Conservation (phyloP, 2,113 vertebrate species). For the Pitta sordida region DNA sequence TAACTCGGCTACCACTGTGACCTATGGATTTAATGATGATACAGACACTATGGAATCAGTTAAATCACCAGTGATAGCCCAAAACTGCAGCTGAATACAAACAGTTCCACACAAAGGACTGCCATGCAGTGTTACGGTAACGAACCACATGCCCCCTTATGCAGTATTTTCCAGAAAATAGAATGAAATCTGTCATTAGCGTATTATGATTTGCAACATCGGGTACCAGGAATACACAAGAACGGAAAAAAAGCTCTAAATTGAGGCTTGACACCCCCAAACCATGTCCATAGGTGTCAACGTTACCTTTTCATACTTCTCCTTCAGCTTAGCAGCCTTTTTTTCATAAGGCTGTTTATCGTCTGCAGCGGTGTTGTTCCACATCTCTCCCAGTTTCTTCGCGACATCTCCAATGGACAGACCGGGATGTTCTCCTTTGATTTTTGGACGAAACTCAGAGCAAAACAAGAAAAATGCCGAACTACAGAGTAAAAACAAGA, state of each 20-base stretch:
- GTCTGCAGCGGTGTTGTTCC: constrained; percentile 88
- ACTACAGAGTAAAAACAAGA: constrained; percentile 46
- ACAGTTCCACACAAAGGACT: neutral
- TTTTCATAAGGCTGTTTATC: constrained; percentile 94
- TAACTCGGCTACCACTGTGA: neutral
- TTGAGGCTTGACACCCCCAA: neutral
- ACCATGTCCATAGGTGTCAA: neutral
- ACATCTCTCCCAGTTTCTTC: constrained; percentile 96
- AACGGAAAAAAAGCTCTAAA: neutral
- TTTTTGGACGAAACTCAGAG: constrained; percentile 92
- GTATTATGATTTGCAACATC: neutral
- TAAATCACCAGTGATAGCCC: neutral
- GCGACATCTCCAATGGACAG: constrained; percentile 91
- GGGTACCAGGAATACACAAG: fast-evolving
- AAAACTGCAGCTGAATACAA: neutral
- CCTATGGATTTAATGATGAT: neutral
- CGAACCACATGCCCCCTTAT: fast-evolving
- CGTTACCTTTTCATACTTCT: constrained; percentile 95
- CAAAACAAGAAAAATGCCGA: constrained; percentile 98
- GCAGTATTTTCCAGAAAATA: neutral
- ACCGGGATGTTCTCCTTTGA: constrained; percentile 89
- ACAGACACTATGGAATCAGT: neutral
- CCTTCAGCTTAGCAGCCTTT: constrained; percentile 95
- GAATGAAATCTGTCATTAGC: neutral
- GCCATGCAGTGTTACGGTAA: neutral